Conservation (phyloP, 2,113 vertebrate species). For the Urocynchramus pylzowi region DNA sequence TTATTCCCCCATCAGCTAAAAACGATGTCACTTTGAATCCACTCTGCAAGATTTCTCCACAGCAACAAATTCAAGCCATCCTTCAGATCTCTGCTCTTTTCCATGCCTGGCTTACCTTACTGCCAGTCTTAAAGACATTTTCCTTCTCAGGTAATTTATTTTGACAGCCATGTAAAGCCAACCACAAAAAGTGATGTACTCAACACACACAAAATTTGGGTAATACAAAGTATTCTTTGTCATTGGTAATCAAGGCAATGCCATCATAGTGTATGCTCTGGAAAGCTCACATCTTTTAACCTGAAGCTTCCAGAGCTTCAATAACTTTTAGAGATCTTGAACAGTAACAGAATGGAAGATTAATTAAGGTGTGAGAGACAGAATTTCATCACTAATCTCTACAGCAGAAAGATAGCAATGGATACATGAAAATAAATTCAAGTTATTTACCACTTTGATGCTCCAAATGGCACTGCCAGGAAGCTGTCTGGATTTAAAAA, state of each 20-base stretch:
- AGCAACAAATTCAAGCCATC: not conserved
- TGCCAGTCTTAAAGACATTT: not conserved
- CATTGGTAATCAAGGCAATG: not conserved
- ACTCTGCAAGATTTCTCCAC: not conserved
- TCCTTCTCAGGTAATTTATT: not conserved
- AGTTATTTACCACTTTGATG: conserved; percentile 98
- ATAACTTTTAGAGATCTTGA: not conserved
- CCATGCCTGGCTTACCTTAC: not conserved
- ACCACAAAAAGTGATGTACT: not conserved
- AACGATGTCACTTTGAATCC: not conserved
- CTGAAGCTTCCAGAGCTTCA: conserved; percentile 12
- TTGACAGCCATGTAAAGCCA: not conserved
- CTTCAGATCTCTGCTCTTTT: not conserved
- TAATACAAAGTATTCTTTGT: not conserved
- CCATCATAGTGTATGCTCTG: not conserved
- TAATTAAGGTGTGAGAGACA: conserved; percentile 15
- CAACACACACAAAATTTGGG: not conserved
- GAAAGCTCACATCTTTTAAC: not conserved
- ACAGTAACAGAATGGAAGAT: not conserved
- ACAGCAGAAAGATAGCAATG: conserved; percentile 65
- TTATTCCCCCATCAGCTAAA: not conserved
- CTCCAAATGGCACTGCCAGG: conserved; percentile 90
- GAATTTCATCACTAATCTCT: conserved; percentile 52
- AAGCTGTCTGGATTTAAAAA: conserved; percentile 86
- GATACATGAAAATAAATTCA: conserved; percentile 76